Evolutionary conservation across 1,140 invertebrate species (phyloP), one percentile per base, ranked within the genome.

Genomic region (Habropoda laboriosa): DNA sequence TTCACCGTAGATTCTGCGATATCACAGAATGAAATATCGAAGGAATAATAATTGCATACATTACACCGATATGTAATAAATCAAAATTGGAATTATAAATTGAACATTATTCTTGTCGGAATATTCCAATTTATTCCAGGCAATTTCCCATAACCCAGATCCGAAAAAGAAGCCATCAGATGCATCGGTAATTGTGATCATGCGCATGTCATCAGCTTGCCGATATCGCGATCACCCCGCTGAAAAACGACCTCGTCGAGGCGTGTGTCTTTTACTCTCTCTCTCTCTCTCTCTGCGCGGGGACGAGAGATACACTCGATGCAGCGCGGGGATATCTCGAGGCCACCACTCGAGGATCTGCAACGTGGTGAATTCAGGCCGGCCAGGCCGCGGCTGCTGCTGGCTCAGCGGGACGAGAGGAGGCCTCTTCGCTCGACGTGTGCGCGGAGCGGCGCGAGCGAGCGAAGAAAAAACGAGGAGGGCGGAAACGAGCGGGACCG

Each of bases 271-370:
- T 58, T 38, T 24, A n/a, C 24, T 32, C 18, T 1, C 3, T 24
- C 21, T 40, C 3, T 24, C 21, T 40, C n/a, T n/a, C n/a, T n/a
- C n/a, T n/a, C 42, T n/a, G 30, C 16, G 27, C 40, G 45, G 49
- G 35, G 32, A 13, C 63, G 80, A 86, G 80, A 86, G 68, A 76
- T 79, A 73, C 81, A 63, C 51, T 38, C 70, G 67, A 45, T 49
- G 64, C 70, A 38, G 49, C 47, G 38, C 78, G 76, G 60, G 72
- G 79, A 80, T 88, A 87, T 88, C 87, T 85, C 80, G 83, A 89
- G 78, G 81, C 80, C 51, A 81, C n/a, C 79, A 82, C 87, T 89
- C 80, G 79, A 89, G 70, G 81, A 89, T 87, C 80, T 86, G 88
- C 88, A 86, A 88, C 80, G 86, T 87, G 84, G 83, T 88, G 79